Percentiles rank a stretch among this genome's conserved stretches.
Conservation (phyloP, 2,797 vertebrate species). For the Furcifer pardalis region DNA sequence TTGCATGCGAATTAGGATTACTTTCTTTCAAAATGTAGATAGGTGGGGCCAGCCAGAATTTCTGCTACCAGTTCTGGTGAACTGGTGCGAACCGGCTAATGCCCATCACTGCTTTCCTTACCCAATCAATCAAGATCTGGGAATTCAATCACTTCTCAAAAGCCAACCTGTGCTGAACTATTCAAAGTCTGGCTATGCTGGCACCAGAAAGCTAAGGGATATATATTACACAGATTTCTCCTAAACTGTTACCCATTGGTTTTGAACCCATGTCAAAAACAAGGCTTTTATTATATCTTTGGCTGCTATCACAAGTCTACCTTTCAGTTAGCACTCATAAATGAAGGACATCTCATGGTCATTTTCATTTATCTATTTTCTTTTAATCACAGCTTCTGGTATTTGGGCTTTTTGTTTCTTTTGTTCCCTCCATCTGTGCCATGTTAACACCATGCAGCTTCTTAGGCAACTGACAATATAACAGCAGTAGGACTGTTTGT, state of each 20-base stretch:
- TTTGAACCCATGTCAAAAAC: not conserved
- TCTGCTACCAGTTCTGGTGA: too few relatives aligned
- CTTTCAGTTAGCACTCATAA: conserved; percentile 21
- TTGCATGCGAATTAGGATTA: too few relatives aligned
- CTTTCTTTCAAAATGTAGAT: too few relatives aligned
- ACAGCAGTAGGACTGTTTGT: conserved; percentile 54
- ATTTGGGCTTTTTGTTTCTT: conserved; percentile 18
- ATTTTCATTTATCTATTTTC: conserved; percentile 53
- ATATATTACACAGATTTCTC: not conserved
- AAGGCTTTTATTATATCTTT: not conserved
- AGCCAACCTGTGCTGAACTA: not conserved
- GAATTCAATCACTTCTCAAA: not conserved
- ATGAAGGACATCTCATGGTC: conserved; percentile 53
- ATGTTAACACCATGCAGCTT: conserved; percentile 56
- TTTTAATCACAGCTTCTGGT: conserved; percentile 38
- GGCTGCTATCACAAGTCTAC: conserved; percentile 14
- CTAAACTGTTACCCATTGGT: not conserved
- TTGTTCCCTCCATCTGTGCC: conserved; percentile 49
- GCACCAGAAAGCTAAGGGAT: not conserved
- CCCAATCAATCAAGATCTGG: not conserved
- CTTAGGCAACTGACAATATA: conserved; percentile 41
- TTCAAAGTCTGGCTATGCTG: not conserved
- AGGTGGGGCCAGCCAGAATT: too few relatives aligned
- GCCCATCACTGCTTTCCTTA: too few relatives aligned
- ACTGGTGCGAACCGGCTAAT: too few relatives aligned